Conservation (phyloP, 2,113 vertebrate species). For the Chaetorhynchus papuensis region DNA sequence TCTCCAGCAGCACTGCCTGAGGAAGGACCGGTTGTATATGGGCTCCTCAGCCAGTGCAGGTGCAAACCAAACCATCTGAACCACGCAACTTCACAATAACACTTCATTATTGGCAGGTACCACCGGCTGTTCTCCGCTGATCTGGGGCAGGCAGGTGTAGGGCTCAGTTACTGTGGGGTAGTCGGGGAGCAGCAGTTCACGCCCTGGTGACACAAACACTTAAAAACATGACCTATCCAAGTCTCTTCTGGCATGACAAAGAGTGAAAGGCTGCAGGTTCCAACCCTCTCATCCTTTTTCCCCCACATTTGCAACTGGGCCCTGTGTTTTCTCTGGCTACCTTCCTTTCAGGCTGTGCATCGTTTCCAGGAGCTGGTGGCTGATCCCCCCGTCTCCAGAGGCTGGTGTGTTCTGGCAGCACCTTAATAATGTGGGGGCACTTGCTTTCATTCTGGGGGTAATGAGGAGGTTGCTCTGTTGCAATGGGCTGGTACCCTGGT, state of each 20-base stretch:
- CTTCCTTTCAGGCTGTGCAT: background rate
- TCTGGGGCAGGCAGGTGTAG: background rate
- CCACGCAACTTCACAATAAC: background rate
- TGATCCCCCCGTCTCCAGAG: background rate
- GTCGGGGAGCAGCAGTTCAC: background rate
- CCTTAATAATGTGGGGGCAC: background rate
- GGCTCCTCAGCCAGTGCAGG: background rate
- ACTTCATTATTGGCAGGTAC: background rate
- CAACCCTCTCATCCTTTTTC: background rate
- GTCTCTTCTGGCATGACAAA: background rate
- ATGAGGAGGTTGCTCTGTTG: background rate
- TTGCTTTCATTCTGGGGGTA: background rate
- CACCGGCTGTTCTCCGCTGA: background rate
- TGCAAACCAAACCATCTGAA: background rate
- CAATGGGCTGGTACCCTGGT: background rate
- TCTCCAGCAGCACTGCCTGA: background rate
- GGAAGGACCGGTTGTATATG: background rate
- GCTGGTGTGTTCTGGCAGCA: background rate
- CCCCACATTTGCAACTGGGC: background rate
- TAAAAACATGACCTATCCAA: background rate
- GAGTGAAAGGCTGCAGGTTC: background rate
- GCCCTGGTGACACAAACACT: background rate
- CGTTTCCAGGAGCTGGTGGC: background rate
- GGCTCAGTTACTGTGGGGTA: background rate
- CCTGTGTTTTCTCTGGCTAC: background rate